Evolutionary conservation across 2,888 invertebrate species (phyloP), one percentile per base, ranked within the genome.

Genomic region (Xestia rhomboidea): DNA sequence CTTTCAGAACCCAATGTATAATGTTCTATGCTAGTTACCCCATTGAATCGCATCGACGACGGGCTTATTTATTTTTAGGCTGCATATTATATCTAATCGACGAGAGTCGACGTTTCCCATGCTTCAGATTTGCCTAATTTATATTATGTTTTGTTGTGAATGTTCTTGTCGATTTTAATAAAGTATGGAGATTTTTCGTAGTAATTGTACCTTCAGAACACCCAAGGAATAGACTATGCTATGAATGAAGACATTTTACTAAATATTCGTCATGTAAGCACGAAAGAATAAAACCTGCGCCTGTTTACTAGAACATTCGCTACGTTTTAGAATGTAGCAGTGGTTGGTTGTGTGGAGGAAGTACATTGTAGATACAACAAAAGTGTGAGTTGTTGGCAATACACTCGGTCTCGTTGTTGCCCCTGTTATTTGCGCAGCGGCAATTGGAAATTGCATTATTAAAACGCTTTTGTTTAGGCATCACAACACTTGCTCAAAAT

Each of bases 371-470:
- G 88, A 88, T 88, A 89, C 88, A 89, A 89, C 86, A 90, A 90
- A 90, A 90, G 85, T 90, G 91, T 90, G 88, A 91, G 86, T 91
- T 90, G 91, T 90, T 86, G 89, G 90, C 91, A 89, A 91, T 90
- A 90, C 90, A 88, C 89, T 88, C 89, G 80, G 88, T 90, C 90
- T 89, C 90, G 93, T 90, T 93, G 92, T 91, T 90, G 92, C 94
- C 95, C 95, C 93, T 91, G 93, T 85, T 96, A 96, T 97, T 97
- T 96, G 95, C 93, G 86, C 94, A 95, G 93, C 93, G 95, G 92
- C 96, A 96, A 97, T 97, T 97, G 97, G 94, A 97, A 96, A 96
- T 92, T 97, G 97, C 96, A 97, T 97, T 97, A 97, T 97, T 97
- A 96, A 97, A 95, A 89, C 89, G 93, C 95, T 95, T 95, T 96